Evolutionary conservation across 1,140 invertebrate genomes (phyloP), one percentile per base, ranked within the genome.

Genomic region (Hypothenemus hampei): DNA sequence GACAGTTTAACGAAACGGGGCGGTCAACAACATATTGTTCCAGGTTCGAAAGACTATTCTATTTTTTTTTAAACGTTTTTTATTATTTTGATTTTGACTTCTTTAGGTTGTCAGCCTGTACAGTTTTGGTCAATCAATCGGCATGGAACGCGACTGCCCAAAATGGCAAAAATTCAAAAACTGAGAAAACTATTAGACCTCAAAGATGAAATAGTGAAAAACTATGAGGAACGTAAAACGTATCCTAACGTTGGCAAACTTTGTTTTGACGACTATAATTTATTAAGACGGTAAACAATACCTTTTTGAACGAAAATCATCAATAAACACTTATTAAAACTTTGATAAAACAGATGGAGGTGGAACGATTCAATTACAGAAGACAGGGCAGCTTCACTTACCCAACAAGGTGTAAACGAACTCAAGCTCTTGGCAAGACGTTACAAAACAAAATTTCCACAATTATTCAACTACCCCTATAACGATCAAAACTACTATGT

Each of bases 61-160:
- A 8, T 20, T 43, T 22, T 20, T 2, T 10, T 43, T 43, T 43
- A 1, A 43, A 6, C 1, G 16, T 43, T 43, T 43, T 39, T n/a
- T 13, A n/a, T 39, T 39, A 39, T 13, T n/a, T n/a, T 54, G 58
- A 37, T 56, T 3, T 37, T 8, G 10, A 6, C 8, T 16, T 15
- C 60, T 62, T 43, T 65, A 82, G 80, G 76, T 54, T 85, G 83
- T 64, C 69, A 72, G 59, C 76, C 82, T 3, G 68, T 75, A 4
- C 80, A 81, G 43, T 77, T 84, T 40, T 85, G 81, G 81, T 71
- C 82, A 45, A 66, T 82, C 36, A 76, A 75, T 49, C 73, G 82
- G 4, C 80, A 84, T 63, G 83, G 83, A n/a, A 78, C 82, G 1
- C 68, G 80, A 53, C 73, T 79, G 53, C 82, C 83, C 2, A 74